These are phyloP conservation scores for Eulemur albifrons DNA, from an alignment of 2,797 vertebrate genomes.

Conservation along the genomic window DNA sequence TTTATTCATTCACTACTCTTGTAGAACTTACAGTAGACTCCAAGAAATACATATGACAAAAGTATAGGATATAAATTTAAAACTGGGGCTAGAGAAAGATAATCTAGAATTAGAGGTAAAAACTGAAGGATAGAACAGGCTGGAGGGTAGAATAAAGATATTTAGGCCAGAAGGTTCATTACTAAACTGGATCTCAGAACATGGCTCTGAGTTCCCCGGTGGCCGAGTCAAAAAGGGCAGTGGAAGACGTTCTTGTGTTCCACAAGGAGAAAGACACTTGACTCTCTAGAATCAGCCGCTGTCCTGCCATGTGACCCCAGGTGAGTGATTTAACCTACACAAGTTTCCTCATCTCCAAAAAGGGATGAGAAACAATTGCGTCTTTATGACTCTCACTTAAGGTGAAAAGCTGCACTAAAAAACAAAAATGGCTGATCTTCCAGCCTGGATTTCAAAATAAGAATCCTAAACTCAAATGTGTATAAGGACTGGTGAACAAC, in stretches of 20 bases:
- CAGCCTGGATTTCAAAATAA: neutral
- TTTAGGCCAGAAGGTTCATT: neutral
- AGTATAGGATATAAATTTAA: neutral
- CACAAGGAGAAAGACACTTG: neutral
- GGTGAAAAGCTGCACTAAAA: neutral
- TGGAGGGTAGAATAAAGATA: neutral
- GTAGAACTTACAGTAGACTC: neutral
- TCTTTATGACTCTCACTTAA: neutral
- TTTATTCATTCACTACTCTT: neutral
- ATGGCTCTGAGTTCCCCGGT: neutral
- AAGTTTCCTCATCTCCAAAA: slow-evolving; percentile 18
- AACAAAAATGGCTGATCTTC: neutral
- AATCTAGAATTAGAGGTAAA: neutral
- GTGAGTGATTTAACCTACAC: neutral
- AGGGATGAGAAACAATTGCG: neutral
- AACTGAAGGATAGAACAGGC: neutral
- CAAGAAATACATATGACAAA: neutral
- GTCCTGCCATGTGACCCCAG: neutral
- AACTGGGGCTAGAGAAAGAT: neutral
- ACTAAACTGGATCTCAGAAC: neutral
- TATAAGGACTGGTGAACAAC: neutral
- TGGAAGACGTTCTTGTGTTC: neutral
- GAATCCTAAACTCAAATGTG: neutral
- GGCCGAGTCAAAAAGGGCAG: slow-evolving; percentile 9
- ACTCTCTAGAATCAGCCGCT: neutral